These are phyloP conservation scores for Taeniopygia guttata DNA, from an alignment of 2,797 vertebrate genomes.

Conservation along the genomic window DNA sequence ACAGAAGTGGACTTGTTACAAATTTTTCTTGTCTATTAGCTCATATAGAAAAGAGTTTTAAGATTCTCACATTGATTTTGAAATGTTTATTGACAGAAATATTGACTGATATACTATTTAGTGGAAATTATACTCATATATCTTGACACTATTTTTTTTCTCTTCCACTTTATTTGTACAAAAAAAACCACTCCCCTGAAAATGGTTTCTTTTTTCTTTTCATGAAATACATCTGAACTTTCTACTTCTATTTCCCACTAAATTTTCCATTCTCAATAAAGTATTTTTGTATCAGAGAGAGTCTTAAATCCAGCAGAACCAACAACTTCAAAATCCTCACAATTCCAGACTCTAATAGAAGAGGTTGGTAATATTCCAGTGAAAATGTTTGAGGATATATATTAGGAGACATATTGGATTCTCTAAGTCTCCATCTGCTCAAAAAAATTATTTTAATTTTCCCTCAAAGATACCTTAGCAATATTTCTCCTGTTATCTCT, in stretches of 20 bases:
- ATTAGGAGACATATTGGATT: conserved; percentile 9
- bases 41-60: neutral
- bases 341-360: neutral
- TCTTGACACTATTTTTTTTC: neutral
- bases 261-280: neutral
- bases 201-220: neutral
- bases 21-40: neutral
- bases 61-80: neutral
- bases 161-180: neutral
- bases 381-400: conserved; percentile 14
- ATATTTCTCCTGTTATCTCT: conserved; percentile 42
- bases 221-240: neutral
- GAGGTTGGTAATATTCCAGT: conserved; percentile 8
- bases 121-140: neutral
- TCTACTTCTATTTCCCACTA: neutral
- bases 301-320: neutral
- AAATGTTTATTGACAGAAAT: neutral
- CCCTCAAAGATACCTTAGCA: neutral
- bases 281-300: neutral
- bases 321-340: neutral
- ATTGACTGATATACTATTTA: neutral
- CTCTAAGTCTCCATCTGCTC: neutral
- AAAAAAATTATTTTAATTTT: conserved; percentile 13
- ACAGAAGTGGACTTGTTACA: neutral
- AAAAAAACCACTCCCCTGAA: neutral